Percentiles rank a stretch among this genome's conserved stretches.
Evolutionary conservation across 2,113 vertebrate species (phyloP).

Genomic region (Empidonax traillii): DNA sequence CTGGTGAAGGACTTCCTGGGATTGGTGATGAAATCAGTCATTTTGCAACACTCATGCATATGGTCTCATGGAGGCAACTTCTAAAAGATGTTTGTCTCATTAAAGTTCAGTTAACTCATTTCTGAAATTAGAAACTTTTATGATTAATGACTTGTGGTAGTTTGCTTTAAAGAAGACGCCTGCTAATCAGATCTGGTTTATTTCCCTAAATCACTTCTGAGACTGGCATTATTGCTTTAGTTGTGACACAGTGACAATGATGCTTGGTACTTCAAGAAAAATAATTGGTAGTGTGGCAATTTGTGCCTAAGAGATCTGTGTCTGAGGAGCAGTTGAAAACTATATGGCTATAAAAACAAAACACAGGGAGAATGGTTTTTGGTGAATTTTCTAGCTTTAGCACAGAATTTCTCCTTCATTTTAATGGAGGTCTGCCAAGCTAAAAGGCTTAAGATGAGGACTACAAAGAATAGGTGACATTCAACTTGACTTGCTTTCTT

Average conservation of each 20-base stretch:
- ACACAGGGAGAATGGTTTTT: neutral
- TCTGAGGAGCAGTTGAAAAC: neutral
- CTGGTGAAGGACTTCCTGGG: neutral
- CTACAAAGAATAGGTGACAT: neutral
- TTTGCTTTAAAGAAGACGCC: neutral
- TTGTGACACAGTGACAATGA: slow-evolving; percentile 1
- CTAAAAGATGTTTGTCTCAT: slow-evolving; percentile 32
- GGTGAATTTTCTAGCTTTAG: neutral
- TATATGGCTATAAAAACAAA: neutral
- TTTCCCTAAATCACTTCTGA: neutral
- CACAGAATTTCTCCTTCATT: neutral
- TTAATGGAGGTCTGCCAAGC: neutral
- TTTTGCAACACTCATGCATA: neutral
- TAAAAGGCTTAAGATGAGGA: neutral
- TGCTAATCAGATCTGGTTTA: neutral
- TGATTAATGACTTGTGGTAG: slow-evolving; percentile 33
- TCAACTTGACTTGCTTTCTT: neutral
- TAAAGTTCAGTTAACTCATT: slow-evolving; percentile 32
- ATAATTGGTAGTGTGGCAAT: neutral
- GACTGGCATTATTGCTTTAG: neutral
- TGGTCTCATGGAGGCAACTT: neutral
- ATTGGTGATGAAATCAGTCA: neutral
- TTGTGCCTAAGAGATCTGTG: neutral
- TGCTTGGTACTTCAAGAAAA: neutral
- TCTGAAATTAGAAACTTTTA: slow-evolving; percentile 38